Percentiles rank a stretch among this genome's conserved stretches.
phyloP scores from a whole-genome alignment of 2,113 vertebrate species.

The Equus quagga region DNA sequence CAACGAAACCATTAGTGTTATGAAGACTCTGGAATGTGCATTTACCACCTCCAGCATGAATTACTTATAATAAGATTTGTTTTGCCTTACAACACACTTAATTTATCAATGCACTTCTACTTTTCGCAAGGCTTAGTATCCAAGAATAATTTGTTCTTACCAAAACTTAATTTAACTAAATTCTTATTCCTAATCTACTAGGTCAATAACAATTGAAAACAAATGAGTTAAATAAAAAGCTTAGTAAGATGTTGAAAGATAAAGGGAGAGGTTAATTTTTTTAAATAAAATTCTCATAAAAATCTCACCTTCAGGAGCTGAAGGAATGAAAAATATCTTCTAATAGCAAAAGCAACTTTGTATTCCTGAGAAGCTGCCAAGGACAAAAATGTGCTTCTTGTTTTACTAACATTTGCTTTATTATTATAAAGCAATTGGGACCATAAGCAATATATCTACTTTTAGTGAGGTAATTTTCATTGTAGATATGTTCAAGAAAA shows the following conservation, averaged over 20 bases:
- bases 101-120: not conserved
- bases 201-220: not conserved
- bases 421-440: not conserved
- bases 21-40: not conserved
- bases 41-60: not conserved
- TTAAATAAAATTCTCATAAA: not conserved
- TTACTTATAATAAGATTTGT: not conserved
- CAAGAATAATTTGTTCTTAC: not conserved
- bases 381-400: not conserved
- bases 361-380: not conserved
- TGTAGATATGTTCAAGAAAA: not conserved
- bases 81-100: not conserved
- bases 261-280: not conserved
- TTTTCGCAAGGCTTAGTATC: not conserved
- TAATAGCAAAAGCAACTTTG: not conserved
- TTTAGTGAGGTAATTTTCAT: not conserved
- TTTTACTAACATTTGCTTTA: not conserved
- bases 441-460: not conserved
- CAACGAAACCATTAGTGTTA: not conserved
- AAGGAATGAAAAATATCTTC: not conserved
- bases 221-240: not conserved
- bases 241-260: not conserved
- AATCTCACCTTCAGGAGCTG: not conserved
- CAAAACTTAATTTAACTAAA: not conserved
- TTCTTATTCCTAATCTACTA: not conserved